Percentiles rank a stretch among this genome's conserved stretches.
phyloP scores from a whole-genome alignment of 2,888 invertebrate species.

The Lottia gigantea region DNA sequence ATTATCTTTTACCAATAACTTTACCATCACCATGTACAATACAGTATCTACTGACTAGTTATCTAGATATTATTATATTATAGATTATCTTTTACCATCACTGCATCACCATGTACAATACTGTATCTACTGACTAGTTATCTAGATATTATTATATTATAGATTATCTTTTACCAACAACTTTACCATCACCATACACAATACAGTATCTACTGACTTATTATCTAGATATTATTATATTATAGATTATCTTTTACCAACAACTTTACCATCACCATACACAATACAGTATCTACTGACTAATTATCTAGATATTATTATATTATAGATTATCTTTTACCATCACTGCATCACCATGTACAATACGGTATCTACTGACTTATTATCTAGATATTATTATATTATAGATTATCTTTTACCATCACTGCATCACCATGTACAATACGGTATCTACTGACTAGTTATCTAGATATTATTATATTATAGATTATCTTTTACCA shows the following conservation, averaged over 20 bases:
- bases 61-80: slow-evolving; percentile 78
- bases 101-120: slow-evolving; percentile 75
- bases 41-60: slow-evolving; percentile 80
- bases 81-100: slow-evolving; percentile 56
- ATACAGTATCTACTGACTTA: too few relatives aligned
- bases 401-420: not conserved
- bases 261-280: too few relatives aligned
- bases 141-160: slow-evolving; percentile 76
- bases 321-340: slow-evolving; percentile 20
- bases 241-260: too few relatives aligned
- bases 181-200: slow-evolving; percentile 49
- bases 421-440: slow-evolving; percentile 68
- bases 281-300: too few relatives aligned
- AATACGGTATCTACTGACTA: slow-evolving; percentile 79
- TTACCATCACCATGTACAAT: slow-evolving; percentile 75
- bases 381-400: slow-evolving; percentile 82
- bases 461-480: slow-evolving; percentile 81
- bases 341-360: too few relatives aligned
- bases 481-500: too few relatives aligned
- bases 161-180: slow-evolving; percentile 57
- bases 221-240: too few relatives aligned
- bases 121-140: slow-evolving; percentile 82
- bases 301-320: too few relatives aligned
- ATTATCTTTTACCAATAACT: slow-evolving; percentile 27
- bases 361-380: slow-evolving; percentile 79